Percentiles rank a stretch among this genome's conserved stretches.
These are phyloP conservation scores for Arctia plantaginis DNA, from an alignment of 2,888 invertebrate species.

Conservation along the genomic window DNA sequence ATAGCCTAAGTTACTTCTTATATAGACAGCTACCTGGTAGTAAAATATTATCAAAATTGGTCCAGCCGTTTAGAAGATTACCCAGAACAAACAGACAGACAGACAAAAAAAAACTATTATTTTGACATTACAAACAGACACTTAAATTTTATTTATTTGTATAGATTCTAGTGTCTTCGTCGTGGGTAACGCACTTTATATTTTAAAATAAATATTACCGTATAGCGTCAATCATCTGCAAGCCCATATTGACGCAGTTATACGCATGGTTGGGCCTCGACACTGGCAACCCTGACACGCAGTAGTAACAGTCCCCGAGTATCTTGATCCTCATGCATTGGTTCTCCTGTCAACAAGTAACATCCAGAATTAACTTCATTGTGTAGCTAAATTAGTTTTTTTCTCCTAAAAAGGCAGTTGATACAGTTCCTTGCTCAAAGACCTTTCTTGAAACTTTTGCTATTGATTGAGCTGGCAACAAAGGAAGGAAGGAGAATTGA, in stretches of 20 bases:
- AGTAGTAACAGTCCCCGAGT: constrained; percentile 98
- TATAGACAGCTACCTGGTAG: no score
- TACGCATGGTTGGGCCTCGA: constrained; percentile 97
- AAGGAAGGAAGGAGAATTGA: no score
- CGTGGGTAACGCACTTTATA: no score
- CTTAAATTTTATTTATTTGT: no score
- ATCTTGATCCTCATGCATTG: constrained; percentile 98
- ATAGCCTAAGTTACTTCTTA: no score
- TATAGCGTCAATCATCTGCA: constrained; percentile 98
- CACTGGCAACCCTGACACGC: constrained; percentile 96
- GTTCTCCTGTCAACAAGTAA: constrained; percentile 89
- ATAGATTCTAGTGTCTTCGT: not conserved
- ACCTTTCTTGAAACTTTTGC: not conserved
- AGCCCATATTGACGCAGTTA: constrained; percentile 98
- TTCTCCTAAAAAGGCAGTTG: not conserved
- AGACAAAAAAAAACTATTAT: no score
- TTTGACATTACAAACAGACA: no score
- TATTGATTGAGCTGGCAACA: not conserved
- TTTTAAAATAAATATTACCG: constrained; percentile 84
- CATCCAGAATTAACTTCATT: not conserved
- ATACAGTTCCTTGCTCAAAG: not conserved
- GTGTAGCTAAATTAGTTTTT: not conserved
- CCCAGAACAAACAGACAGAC: no score
- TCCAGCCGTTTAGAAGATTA: no score
- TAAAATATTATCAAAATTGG: no score